Conservation (phyloP, 2,888 invertebrate species). For the Pristionchus japonicus region DNA sequence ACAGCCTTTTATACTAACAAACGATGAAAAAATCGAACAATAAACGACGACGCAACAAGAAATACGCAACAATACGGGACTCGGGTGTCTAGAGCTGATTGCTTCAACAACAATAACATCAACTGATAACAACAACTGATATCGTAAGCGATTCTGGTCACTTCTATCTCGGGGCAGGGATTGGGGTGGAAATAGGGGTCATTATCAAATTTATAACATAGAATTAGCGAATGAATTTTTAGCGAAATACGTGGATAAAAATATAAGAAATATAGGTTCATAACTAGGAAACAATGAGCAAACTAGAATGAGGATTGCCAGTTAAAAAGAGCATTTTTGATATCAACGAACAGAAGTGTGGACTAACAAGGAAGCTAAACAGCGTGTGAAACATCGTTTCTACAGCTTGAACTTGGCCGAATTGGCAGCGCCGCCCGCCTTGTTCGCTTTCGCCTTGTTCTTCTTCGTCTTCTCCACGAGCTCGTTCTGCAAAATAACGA, state of each 20-base stretch:
- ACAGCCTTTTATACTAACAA: neutral
- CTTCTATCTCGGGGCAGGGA: neutral
- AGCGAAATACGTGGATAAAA: no score
- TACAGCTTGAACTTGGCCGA: slow-evolving; percentile 47
- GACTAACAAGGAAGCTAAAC: neutral
- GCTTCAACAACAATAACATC: neutral
- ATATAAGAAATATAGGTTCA: neutral
- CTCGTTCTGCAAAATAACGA: slow-evolving; percentile 10
- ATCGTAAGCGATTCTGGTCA: neutral
- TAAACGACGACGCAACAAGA: neutral
- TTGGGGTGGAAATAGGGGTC: no score
- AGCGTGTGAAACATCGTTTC: neutral
- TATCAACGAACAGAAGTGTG: no score
- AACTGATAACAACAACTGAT: slow-evolving; percentile 29
- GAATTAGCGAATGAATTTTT: no score
- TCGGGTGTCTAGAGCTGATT: neutral
- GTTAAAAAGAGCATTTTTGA: no score
- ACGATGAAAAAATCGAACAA: neutral
- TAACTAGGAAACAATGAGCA: neutral
- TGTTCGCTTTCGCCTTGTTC: neutral
- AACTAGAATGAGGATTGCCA: no score
- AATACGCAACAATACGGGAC: neutral
- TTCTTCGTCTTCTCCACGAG: slow-evolving; percentile 35
- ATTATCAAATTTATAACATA: no score
- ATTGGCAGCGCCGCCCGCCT: neutral